Evolutionary conservation across 2,888 invertebrate genomes (phyloP).

Genomic region (Sinodicranocentrus sp.): DNA sequence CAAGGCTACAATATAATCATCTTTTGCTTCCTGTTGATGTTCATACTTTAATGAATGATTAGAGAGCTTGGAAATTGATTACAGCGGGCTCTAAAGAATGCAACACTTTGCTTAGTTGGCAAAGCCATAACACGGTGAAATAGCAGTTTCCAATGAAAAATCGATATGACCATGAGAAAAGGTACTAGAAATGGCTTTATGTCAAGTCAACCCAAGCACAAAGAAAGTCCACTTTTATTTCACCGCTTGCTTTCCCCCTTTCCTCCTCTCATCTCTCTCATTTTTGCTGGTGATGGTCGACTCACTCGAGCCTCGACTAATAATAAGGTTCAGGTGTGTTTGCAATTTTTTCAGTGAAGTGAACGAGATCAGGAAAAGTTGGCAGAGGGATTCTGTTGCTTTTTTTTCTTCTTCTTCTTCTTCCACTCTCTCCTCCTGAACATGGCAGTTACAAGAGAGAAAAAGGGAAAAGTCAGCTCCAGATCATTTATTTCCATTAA

Average conservation of each 20-base stretch:
- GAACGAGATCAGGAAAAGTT: slow-evolving; percentile 60
- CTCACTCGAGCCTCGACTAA: too few relatives aligned
- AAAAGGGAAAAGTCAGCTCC: slow-evolving; percentile 55
- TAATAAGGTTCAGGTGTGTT: slow-evolving; percentile 56
- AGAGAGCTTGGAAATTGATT: not conserved
- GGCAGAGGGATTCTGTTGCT: slow-evolving; percentile 58
- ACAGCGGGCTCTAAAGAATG: not conserved
- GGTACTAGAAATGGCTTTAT: slow-evolving; percentile 21
- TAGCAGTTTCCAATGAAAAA: slow-evolving; percentile 16
- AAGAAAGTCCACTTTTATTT: not conserved
- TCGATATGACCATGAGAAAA: slow-evolving; percentile 16
- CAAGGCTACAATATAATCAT: too few relatives aligned
- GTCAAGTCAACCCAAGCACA: slow-evolving; percentile 25
- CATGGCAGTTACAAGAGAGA: slow-evolving; percentile 37
- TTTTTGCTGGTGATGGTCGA: not conserved
- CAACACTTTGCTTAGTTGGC: not conserved
- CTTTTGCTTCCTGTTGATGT: too few relatives aligned
- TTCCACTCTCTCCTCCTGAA: slow-evolving; percentile 25
- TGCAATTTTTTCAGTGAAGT: slow-evolving; percentile 48
- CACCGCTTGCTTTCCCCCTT: not conserved
- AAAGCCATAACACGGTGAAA: not conserved
- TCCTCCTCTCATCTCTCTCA: not conserved
- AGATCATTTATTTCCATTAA: slow-evolving; percentile 65
- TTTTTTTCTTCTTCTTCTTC: slow-evolving; percentile 4
- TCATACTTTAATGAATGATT: not conserved